Conservation (phyloP, 92 coral and sea anemone species). For the Siderastrea radians region DNA sequence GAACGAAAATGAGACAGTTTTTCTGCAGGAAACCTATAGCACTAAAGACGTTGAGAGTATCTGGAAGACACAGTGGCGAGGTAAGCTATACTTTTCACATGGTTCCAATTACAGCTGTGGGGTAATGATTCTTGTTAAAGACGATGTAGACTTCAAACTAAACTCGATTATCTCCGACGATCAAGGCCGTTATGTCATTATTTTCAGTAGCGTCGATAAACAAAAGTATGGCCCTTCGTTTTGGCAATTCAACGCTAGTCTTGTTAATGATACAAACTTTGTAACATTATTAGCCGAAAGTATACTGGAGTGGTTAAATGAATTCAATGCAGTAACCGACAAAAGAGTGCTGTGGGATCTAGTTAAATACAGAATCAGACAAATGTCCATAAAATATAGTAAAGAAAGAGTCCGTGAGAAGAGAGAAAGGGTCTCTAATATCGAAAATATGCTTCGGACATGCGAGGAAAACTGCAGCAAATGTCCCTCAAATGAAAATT, state of each 20-base stretch:
- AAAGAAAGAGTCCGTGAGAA: too few species aligned
- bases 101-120: constrained; percentile 14
- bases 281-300: too few species aligned
- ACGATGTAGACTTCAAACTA: neutral
- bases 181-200: neutral
- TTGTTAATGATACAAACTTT: too few species aligned
- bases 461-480: neutral
- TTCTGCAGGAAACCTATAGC: constrained; percentile 7
- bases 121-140: constrained; percentile 3
- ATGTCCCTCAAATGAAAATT: constrained; percentile 36
- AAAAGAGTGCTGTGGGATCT: too few species aligned
- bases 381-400: too few species aligned
- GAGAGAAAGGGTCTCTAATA: too few species aligned
- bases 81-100: constrained; percentile 10
- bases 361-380: too few species aligned
- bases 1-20: constrained; percentile 9
- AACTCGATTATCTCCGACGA: constrained; percentile 1
- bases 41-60: constrained; percentile 3
- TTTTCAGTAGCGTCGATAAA: neutral
- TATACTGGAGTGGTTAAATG: too few species aligned
- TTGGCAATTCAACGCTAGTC: neutral
- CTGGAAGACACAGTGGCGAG: constrained; percentile 17
- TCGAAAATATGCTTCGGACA: neutral
- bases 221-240: constrained; percentile 8
- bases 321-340: too few species aligned